Conservation (phyloP, 2,888 invertebrate genomes). For the Acronicta alni region DNA sequence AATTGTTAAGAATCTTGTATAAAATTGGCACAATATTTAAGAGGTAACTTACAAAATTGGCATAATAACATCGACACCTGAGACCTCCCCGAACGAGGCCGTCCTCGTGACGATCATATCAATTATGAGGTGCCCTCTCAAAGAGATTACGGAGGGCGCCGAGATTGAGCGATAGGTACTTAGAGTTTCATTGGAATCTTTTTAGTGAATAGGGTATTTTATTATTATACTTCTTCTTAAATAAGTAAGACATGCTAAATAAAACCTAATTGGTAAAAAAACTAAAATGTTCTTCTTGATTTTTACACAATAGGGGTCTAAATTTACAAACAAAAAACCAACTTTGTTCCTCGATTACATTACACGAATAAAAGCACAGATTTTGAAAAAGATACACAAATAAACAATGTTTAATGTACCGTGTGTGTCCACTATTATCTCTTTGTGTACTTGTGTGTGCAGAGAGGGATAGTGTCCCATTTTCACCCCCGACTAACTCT, state of each 20-base stretch:
- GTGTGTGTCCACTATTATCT: conserved; percentile 54
- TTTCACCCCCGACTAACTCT: conserved; percentile 64
- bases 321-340: conserved; percentile 7
- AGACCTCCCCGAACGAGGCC: conserved; percentile 18
- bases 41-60: conserved; percentile 25
- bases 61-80: conserved; percentile 52
- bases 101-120: conserved; percentile 40
- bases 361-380: conserved; percentile 37
- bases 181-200: conserved; percentile 10
- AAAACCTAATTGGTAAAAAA: not conserved
- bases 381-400: conserved; percentile 58
- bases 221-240: not conserved
- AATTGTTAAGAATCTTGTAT: conserved; percentile 11
- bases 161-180: not conserved
- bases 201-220: conserved; percentile 7
- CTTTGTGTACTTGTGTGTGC: conserved; percentile 32
- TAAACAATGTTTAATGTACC: conserved; percentile 65
- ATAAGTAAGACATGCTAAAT: too few relatives aligned
- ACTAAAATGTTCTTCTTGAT: not conserved
- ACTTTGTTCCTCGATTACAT: conserved; percentile 31
- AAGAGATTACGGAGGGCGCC: conserved; percentile 25
- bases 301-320: conserved; percentile 9
- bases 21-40: conserved; percentile 46
- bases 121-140: conserved; percentile 55
- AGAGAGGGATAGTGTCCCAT: conserved; percentile 60